These are phyloP conservation scores for Melolontha melolontha DNA, from an alignment of 2,888 invertebrate species.

Conservation along the genomic window DNA sequence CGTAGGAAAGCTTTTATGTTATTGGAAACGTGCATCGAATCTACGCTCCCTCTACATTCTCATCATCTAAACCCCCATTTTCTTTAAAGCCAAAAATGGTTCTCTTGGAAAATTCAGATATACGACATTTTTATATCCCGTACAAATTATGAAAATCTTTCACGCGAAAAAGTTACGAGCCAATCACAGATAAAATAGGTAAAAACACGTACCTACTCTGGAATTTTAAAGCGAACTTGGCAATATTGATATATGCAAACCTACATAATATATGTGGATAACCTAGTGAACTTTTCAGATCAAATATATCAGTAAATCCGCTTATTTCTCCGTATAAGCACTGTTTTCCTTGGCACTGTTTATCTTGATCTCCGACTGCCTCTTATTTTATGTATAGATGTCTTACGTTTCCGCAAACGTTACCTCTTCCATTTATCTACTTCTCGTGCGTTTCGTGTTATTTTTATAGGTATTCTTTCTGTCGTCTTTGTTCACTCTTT, in stretches of 20 bases:
- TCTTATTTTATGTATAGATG: slow-evolving; percentile 38
- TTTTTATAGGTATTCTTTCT: slow-evolving; percentile 30
- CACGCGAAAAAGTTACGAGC: neutral
- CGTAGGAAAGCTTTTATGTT: too few relatives aligned
- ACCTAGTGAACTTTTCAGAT: slow-evolving; percentile 30
- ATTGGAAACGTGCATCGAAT: too few relatives aligned
- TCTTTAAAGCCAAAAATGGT: too few relatives aligned
- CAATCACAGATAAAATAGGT: neutral
- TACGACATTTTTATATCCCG: neutral
- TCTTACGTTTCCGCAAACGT: slow-evolving; percentile 36
- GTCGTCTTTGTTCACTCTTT: slow-evolving; percentile 3
- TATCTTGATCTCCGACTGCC: slow-evolving; percentile 34
- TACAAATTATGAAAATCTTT: neutral
- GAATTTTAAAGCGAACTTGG: too few relatives aligned
- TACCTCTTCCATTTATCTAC: slow-evolving; percentile 28
- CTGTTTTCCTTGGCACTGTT: slow-evolving; percentile 11
- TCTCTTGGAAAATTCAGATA: too few relatives aligned
- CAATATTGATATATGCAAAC: slow-evolving; percentile 15
- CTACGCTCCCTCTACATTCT: too few relatives aligned
- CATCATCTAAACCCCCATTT: too few relatives aligned
- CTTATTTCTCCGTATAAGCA: slow-evolving; percentile 1
- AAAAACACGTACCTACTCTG: neutral
- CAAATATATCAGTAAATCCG: slow-evolving; percentile 30
- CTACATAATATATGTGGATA: slow-evolving; percentile 15
- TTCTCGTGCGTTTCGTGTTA: slow-evolving; percentile 26